Percentiles rank a stretch among this genome's conserved stretches.
phyloP scores from a whole-genome alignment of 2,797 vertebrate genomes.

The Spondyliosoma cantharus region DNA sequence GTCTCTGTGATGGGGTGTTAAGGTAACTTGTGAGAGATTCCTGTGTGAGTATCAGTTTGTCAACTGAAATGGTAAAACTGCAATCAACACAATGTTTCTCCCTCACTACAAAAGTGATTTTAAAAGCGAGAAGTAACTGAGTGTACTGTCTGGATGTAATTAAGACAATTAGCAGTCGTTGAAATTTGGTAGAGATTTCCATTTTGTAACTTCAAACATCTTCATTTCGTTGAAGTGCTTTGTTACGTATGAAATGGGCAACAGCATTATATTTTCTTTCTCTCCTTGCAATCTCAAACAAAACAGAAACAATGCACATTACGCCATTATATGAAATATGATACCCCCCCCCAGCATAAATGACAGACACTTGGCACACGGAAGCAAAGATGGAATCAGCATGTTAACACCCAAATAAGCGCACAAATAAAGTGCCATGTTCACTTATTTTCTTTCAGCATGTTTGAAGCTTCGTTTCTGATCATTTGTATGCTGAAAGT shows the following conservation, averaged over 20 bases:
- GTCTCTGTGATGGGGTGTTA: constrained; percentile 50
- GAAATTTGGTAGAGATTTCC: background rate
- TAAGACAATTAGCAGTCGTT: background rate
- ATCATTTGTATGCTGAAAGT: constrained; percentile 19
- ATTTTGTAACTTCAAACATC: constrained; percentile 26
- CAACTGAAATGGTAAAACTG: constrained; percentile 41
- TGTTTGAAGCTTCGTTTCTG: constrained; percentile 29
- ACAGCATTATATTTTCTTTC: background rate
- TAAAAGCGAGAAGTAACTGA: background rate
- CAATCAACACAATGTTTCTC: constrained; percentile 17
- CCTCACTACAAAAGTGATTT: background rate
- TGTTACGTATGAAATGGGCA: constrained; percentile 15
- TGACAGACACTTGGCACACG: constrained; percentile 4
- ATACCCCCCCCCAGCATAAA: constrained; percentile 31
- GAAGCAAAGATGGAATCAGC: constrained; percentile 32
- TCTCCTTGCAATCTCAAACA: constrained; percentile 11
- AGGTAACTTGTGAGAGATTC: constrained; percentile 56
- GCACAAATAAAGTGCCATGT: constrained; percentile 24
- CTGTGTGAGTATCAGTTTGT: constrained; percentile 44
- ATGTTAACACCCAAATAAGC: constrained; percentile 15
- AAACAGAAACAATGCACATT: constrained; percentile 22
- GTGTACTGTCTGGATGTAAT: constrained; percentile 27
- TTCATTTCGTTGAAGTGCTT: constrained; percentile 16
- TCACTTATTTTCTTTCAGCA: constrained; percentile 20
- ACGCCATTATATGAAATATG: constrained; percentile 22